Evolutionary conservation across 2,888 invertebrate species (phyloP), one percentile per base, ranked within the genome.

Genomic region (Listrodromus nycthemerus): DNA sequence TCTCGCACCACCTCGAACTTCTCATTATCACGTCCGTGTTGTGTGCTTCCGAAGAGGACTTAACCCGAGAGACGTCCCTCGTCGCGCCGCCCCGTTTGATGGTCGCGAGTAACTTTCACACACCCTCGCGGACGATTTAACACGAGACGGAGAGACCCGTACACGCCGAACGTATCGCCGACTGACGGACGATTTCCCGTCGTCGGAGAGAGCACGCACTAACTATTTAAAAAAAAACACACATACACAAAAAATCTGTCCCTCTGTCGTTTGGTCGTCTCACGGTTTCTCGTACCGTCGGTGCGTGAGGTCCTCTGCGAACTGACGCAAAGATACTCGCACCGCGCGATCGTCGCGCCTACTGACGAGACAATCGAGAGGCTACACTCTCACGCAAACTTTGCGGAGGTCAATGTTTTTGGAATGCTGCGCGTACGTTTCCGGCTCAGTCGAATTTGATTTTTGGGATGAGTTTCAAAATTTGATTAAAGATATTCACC

Each of bases 281-380:
- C 82, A 69, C 58, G 37, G 19, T 41, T 45, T 8, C 73, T 73
- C 45, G 63, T 48, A 82, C 48, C 85, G 86, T 88, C 88, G 83
- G 80, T 88, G 88, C 89, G 89, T 77, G 87, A 88, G 88, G 89
- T 88, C 87, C 87, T 87, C 88, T 87, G 83, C 87, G 88, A 87
- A 90, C 90, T 89, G 89, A 90, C 88, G 87, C 89, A 87, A 80
- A 82, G 75, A 74, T 65, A 50, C 63, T 71, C 67, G 80, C 77
- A 69, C 58, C 50, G 69, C 55, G 55, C 76, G 83, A 87, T 41
- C 71, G 78, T 67, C 2, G 82, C 87, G 85, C 83, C 87, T 76
- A 63, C 89, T 88, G 33, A 45, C 55, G 66, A 71, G 82, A 63
- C 80, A 82, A 84, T 75, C 50, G 37, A n/a, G 66, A 3, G 41